phyloP scores from a whole-genome alignment of 2,888 invertebrate genomes.

The Asteroscopus sphinx region DNA sequence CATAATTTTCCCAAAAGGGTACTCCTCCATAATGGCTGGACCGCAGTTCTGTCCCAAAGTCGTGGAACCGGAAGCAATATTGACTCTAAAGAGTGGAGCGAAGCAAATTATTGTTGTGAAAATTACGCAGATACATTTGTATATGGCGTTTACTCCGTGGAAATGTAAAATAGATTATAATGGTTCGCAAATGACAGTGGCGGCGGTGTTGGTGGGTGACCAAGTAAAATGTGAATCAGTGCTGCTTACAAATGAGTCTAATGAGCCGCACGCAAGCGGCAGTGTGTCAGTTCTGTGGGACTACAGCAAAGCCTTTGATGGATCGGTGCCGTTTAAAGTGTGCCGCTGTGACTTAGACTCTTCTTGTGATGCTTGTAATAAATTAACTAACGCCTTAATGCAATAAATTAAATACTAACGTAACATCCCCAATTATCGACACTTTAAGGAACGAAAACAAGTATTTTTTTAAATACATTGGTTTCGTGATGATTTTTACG shows the following conservation, averaged over 20 bases:
- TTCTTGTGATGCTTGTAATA: conserved; percentile 68
- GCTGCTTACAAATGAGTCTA: conserved; percentile 69
- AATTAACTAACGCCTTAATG: conserved; percentile 26
- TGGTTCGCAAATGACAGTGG: conserved; percentile 61
- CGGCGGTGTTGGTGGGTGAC: conserved; percentile 70
- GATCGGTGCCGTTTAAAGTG: conserved; percentile 70
- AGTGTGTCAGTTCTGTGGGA: conserved; percentile 77
- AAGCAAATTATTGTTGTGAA: conserved; percentile 70
- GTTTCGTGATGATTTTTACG: no score
- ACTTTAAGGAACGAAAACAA: no score
- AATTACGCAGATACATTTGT: conserved; percentile 80
- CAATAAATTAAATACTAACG: conserved; percentile 13
- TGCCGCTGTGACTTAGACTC: conserved; percentile 77
- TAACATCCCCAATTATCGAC: no score
- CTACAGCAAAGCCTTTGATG: conserved; percentile 76
- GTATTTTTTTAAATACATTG: no score
- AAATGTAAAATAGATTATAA: conserved; percentile 72
- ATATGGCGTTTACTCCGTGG: conserved; percentile 83
- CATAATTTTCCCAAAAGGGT: conserved; percentile 74
- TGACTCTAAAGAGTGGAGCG: conserved; percentile 71
- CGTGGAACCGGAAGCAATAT: conserved; percentile 63
- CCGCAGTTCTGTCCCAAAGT: conserved; percentile 77
- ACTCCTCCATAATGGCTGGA: conserved; percentile 75
- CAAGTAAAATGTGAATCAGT: conserved; percentile 74
- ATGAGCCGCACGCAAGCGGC: conserved; percentile 66